Evolutionary conservation across 2,797 vertebrate genomes (phyloP), one percentile per base, ranked within the genome.

Genomic region (Hephaestus fuliginosus): DNA sequence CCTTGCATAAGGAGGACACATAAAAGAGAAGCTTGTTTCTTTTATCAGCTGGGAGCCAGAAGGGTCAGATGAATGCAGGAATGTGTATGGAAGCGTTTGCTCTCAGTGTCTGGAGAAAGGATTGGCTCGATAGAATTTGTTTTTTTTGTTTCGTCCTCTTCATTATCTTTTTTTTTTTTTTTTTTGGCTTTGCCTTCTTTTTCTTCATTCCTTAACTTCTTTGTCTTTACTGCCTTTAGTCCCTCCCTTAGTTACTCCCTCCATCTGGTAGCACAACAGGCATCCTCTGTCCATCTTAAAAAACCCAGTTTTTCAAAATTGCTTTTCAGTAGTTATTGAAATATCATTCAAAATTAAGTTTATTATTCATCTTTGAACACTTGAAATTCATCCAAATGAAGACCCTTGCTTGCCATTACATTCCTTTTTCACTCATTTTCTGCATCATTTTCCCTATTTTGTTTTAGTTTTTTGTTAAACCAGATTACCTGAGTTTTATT

Each of bases 21-120:
- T 93, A 82, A 93, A 93, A 93, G 90, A 53, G 65, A 85, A 89
- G 86, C 80, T 85, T 89, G 81, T 90, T 85, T 85, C 86, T 90
- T 90, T 87, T 86, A 88, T 94, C 90, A 89, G 82, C 85, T 80
- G 82, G 71, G 65, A 86, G 86, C 78, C 80, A 41, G 77, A 72
- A 75, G 56, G 69, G 66, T 84, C 76, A 80, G 80, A 91, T 80
- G 83, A 74, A 87, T 78, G 41, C 76, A 90, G 86, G 78, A 90
- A 92, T 93, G 91, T 86, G 80, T 74, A 52, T 71, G 72, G 89
- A 89, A 83, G 75, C 30, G 7, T 88, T 86, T 73, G 56, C 58
- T 65, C 25, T 70, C 33, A 11, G 20, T 52, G 52, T 78, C 75
- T 73, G 48, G 61, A 80, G 55, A 70, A 74, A 58, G 7, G 53